Percentiles rank a stretch among this genome's conserved stretches.
Evolutionary conservation across 2,888 invertebrate species (phyloP).

Genomic region (Ectropis crepuscularia): DNA sequence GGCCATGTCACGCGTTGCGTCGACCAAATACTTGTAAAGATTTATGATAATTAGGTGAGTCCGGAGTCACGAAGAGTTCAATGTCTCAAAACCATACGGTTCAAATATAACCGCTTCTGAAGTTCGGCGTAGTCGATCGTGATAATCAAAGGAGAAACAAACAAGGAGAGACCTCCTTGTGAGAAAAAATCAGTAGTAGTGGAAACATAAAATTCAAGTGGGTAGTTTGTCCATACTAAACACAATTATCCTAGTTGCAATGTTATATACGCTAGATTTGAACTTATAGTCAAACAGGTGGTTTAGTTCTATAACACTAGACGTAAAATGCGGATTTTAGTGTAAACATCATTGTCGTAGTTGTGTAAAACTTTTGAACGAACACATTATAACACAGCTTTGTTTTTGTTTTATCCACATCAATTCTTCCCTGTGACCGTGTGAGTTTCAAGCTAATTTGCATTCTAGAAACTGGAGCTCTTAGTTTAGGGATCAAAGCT

Average conservation of each 20-base stretch:
- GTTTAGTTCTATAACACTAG: not conserved
- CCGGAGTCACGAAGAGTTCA: too few species aligned
- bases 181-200: too few species aligned
- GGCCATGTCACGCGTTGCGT: too few species aligned
- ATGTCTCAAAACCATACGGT: too few species aligned
- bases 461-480: not conserved
- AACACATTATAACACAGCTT: not conserved
- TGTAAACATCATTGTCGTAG: constrained; percentile 1
- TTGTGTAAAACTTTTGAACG: not conserved
- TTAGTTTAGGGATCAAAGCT: not conserved
- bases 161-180: too few species aligned
- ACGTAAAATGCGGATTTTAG: not conserved
- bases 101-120: too few species aligned
- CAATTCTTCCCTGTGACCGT: too few species aligned
- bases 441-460: not conserved
- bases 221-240: not conserved
- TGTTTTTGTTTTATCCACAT: not conserved
- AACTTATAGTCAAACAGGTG: not conserved
- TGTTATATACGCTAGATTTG: not conserved
- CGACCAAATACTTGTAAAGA: too few species aligned
- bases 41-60: too few species aligned
- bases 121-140: too few species aligned
- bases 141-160: too few species aligned
- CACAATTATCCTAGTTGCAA: too few species aligned
- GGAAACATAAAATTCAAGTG: not conserved